Evolutionary conservation across 2,797 vertebrate species (phyloP).

Genomic region (Chelon auratus): DNA sequence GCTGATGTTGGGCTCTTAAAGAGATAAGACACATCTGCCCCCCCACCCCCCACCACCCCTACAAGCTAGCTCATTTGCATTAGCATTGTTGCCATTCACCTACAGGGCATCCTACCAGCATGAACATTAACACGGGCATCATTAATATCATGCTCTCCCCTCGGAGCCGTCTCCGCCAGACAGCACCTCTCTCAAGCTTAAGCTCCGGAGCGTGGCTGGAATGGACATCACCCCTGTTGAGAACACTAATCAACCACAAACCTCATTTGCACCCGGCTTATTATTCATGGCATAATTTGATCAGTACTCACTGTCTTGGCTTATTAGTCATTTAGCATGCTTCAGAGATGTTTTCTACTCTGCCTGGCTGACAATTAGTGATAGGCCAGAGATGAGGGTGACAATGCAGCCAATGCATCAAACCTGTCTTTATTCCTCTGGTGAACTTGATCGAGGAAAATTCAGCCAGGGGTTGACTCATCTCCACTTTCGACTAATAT

Average conservation of each 20-base stretch:
- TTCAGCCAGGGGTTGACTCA: slow-evolving; percentile 39
- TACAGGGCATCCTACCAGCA: slow-evolving; percentile 69
- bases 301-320: slow-evolving; percentile 44
- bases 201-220: slow-evolving; percentile 45
- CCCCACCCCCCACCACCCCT: slow-evolving; percentile 22
- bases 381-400: slow-evolving; percentile 26
- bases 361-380: slow-evolving; percentile 34
- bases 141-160: slow-evolving; percentile 74
- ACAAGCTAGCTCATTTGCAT: slow-evolving; percentile 70
- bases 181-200: slow-evolving; percentile 61
- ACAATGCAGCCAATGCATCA: slow-evolving; percentile 34
- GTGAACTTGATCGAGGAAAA: slow-evolving; percentile 25
- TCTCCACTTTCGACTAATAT: slow-evolving; percentile 32
- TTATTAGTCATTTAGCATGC: slow-evolving; percentile 49
- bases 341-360: slow-evolving; percentile 30
- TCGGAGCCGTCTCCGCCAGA: slow-evolving; percentile 70
- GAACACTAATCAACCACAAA: slow-evolving; percentile 51
- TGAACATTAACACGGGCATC: slow-evolving; percentile 53
- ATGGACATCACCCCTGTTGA: slow-evolving; percentile 54
- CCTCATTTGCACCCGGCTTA: slow-evolving; percentile 56
- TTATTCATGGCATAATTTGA: slow-evolving; percentile 62
- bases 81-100: slow-evolving; percentile 59
- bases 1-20: slow-evolving; percentile 71
- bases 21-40: slow-evolving; percentile 70
- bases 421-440: slow-evolving; percentile 31